Base-by-base conservation (phyloP, 92 coral and sea anemone genomes). In the Isaurus tuberculatus region DNA sequence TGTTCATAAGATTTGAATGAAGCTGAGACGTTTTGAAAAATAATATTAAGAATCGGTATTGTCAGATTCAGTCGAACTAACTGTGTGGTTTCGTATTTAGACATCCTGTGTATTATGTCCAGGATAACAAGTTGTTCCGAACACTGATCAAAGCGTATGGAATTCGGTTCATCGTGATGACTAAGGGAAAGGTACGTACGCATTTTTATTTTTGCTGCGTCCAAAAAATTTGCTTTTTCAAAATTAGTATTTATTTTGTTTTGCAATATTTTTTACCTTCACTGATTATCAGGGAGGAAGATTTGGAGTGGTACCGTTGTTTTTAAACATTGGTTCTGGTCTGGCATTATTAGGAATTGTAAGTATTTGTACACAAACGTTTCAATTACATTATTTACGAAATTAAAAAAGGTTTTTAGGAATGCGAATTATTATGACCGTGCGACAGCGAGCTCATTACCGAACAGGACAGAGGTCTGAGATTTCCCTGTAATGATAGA, bases 141-240 rank as follows among this genome's bases (percentile, higher is more conserved):
- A 89, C 87, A 19, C 86, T 95, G 57, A 83, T 93, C 65, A 95
- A 95, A 84, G 98, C 98, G 0, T 95, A 92, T 83, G 98, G 98
- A 1, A 89, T 95, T 73, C 98, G 98, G 25, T 95, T 95, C 72
- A 58, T 91, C 33, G 78, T 95, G 48, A 88, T 90, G 79, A 92
- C 91, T 2, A 86, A 92, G 79, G 98, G 97, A 20, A 70, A 89
- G 97, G 98, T 95, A 87, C 68, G 81, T 46, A 3, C 16, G 16
- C 19, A 7, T 19, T 4, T 0, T 53, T 48, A 49, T 55, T 17
- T 3, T n/a, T 19, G 1, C 7, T 55, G 63, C 4, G 28, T 55
- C 27, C 26, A 17, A 55, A 26, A 55, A 55, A 19, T 7, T 55
- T 55, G 9, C 63, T 55, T 3, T 55, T 20, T 49, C 25, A 55